Evolutionary conservation across 2,888 invertebrate genomes (phyloP).

Genomic region (Agonopterix arenella): DNA sequence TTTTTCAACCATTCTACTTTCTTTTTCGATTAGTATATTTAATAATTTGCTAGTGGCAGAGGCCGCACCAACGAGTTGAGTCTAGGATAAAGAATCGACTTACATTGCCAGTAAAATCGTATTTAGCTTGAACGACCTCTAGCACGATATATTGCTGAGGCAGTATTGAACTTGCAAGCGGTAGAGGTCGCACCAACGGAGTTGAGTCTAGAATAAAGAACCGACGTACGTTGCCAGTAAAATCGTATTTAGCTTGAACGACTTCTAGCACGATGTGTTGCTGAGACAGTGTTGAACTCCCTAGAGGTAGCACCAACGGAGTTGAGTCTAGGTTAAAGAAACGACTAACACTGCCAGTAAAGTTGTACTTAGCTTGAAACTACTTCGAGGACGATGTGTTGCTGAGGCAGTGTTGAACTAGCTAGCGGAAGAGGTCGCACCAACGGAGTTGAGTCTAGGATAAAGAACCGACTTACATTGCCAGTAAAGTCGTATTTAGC

Average conservation of each 20-base stretch:
- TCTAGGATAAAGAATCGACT: slow-evolving; percentile 42
- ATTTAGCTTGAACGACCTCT: slow-evolving; percentile 94
- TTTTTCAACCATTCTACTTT: too few relatives aligned
- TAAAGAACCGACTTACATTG: slow-evolving; percentile 78
- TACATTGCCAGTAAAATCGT: slow-evolving; percentile 95
- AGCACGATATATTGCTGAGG: slow-evolving; percentile 58
- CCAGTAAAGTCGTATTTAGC: slow-evolving; percentile 97
- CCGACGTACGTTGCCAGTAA: slow-evolving; percentile 89
- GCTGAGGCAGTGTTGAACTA: slow-evolving; percentile 38
- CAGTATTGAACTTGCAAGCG: slow-evolving; percentile 54
- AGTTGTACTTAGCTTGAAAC: slow-evolving; percentile 96
- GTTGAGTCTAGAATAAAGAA: slow-evolving; percentile 87
- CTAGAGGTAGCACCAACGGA: slow-evolving; percentile 31
- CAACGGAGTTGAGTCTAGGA: slow-evolving; percentile 94
- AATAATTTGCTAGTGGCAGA: too few relatives aligned
- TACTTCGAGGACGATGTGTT: slow-evolving; percentile 79
- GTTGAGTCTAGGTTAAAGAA: background rate
- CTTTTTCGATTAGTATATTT: too few relatives aligned
- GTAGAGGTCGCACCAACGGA: slow-evolving; percentile 86
- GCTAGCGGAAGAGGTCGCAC: slow-evolving; percentile 81
- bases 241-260: slow-evolving; percentile 96
- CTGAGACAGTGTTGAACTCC: slow-evolving; percentile 36
- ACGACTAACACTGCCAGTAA: slow-evolving; percentile 89
- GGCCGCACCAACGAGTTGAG: too few relatives aligned
- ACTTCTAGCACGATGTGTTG: slow-evolving; percentile 79